phyloP scores from a whole-genome alignment of 2,113 vertebrate species.

The Corapipo altera region DNA sequence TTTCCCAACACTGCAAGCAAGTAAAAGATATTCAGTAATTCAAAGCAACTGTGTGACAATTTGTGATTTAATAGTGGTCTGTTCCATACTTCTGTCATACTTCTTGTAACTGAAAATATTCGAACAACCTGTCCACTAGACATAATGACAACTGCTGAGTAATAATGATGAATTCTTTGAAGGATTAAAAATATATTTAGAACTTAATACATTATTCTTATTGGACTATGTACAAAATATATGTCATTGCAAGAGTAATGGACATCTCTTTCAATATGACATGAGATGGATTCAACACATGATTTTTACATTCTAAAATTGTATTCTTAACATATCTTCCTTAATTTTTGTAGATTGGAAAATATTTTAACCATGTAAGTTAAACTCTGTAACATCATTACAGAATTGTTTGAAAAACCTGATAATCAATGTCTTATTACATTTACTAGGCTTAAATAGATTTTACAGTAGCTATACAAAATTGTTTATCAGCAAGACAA shows the following conservation, averaged over 20 bases:
- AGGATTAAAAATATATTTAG: background rate
- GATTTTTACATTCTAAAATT: background rate
- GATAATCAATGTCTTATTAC: background rate
- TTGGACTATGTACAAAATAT: background rate
- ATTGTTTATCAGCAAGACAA: background rate
- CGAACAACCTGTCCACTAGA: background rate
- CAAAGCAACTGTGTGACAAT: background rate
- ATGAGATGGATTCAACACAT: background rate
- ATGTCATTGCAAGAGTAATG: background rate
- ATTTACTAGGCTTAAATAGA: background rate
- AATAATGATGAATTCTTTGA: background rate
- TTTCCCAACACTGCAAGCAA: conserved; percentile 93
- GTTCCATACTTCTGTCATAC: background rate
- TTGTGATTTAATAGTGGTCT: background rate
- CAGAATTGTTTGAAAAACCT: background rate
- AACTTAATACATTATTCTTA: background rate
- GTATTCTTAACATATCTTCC: background rate
- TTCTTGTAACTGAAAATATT: background rate
- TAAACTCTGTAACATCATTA: background rate
- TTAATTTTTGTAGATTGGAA: background rate
- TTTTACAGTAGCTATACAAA: background rate
- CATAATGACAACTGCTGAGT: background rate
- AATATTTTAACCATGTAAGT: background rate
- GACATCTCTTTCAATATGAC: background rate
- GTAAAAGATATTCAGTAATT: background rate